Base-by-base conservation (phyloP, 2,113 vertebrate genomes). In the Myiopsitta monachus region DNA sequence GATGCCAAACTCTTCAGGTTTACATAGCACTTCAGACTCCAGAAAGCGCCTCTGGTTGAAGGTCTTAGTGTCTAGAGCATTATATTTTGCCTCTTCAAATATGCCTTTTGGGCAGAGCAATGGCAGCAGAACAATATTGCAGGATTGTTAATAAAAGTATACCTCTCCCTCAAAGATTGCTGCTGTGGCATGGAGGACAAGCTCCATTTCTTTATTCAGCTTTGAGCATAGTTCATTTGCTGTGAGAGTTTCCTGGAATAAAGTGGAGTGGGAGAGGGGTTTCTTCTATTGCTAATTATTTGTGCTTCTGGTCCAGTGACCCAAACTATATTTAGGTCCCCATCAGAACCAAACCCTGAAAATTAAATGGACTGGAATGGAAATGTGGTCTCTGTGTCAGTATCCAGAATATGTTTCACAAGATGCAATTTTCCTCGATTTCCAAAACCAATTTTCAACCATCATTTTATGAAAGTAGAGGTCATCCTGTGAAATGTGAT, bases 401-500 rank as follows among this genome's bases (percentile, higher is more conserved):
- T 95, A 75, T 92, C 82, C 72, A 83, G 96, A 94, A 96, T 97
- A 94, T 94, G 93, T 91, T 94, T 87, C 91, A 96, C 87, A 92
- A 96, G 94, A 97, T 96, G 89, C 88, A 97, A 97, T 97, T 96
- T 97, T 95, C 95, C 94, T 96, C 81, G 72, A 97, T 97, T 97
- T 97, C 97, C 96, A 95, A 97, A 97, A 97, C 95, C 96, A 98
- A 98, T 97, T 98, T 98, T 97, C 97, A 97, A 59, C 91, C 95
- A 96, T 97, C 96, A 95, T 97, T 95, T 96, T 92, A 94, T 92
- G 94, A 97, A 97, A 94, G 97, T 94, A 97, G 96, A 97, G 97
- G 97, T 98, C 97, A 96, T 95, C 90, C 77, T 81, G 82, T 93
- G 90, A 92, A 97, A 97, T 95, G 91, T 96, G 96, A 96, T 97